These are phyloP conservation scores for Arremon brunneinucha DNA, from an alignment of 2,797 vertebrate species.

Conservation along the genomic window DNA sequence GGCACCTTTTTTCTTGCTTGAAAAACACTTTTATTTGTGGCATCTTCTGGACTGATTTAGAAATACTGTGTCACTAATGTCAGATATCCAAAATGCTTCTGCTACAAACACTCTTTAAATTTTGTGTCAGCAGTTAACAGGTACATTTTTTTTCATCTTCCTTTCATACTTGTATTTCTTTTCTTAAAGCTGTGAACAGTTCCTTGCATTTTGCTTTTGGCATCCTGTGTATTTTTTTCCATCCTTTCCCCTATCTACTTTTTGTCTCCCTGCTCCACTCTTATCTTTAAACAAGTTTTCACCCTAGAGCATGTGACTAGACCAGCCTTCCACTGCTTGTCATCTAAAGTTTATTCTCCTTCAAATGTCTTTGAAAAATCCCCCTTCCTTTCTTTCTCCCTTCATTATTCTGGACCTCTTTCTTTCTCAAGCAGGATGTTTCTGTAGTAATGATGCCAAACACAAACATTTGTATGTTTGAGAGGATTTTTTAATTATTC, in stretches of 20 bases:
- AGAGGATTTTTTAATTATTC: background rate
- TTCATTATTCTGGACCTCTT: background rate
- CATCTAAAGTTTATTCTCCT: conserved; percentile 18
- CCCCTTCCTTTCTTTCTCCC: background rate
- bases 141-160: background rate
- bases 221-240: background rate
- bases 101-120: background rate
- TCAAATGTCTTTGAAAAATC: conserved; percentile 13
- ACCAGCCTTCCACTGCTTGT: background rate
- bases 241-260: background rate
- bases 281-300: background rate
- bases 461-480: background rate
- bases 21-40: background rate
- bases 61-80: background rate
- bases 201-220: background rate
- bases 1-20: background rate
- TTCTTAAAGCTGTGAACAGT: background rate
- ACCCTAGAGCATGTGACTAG: background rate
- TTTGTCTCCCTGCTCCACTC: background rate
- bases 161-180: background rate
- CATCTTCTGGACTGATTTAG: background rate
- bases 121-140: background rate
- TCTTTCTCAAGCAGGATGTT: background rate
- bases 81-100: background rate
- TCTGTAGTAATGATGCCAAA: background rate